Evolutionary conservation across 2,888 invertebrate genomes (phyloP), one percentile per base, ranked within the genome.

Genomic region (Sipunculus nudus): DNA sequence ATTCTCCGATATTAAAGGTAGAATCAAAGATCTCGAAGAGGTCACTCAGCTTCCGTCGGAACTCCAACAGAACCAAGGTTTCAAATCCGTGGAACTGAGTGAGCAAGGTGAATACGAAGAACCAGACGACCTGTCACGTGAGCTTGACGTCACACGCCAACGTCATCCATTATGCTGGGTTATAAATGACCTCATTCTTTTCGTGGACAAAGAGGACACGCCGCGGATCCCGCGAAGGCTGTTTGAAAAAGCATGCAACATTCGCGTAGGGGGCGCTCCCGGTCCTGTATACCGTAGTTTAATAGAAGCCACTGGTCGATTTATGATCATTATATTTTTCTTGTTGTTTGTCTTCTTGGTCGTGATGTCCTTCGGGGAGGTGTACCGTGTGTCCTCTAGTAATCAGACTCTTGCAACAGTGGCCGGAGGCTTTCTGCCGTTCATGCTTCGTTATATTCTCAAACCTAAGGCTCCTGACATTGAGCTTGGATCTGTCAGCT

Each of bases 311-410:
- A 80, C 80, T 0, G 78, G 77, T 10, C 79, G 79, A 62, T 81
- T 81, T 62, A 67, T 79, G 45, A 75, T 78, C 29, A 81, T 81
- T 58, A 77, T 80, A 0, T 61, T 80, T 2, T 81, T 81, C 62
- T 63, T 81, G 1, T 68, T 78, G 53, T 81, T 81, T 67, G 80
- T 81, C 1, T 79, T 80, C 74, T 75, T 81, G 32, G 81, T 81
- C 23, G 81, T 81, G 28, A 74, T 79, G 76, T 79, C 81, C 4
- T 81, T 68, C 39, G 68, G 68, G n/a, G 63, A 68, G 29, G 54
- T 61, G 16, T 68, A 68, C 50, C 63, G 67, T 26, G 48, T 68
- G 6, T 68, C 68, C 6, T 54, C 61, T 19, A 68, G 61, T 13
- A 68, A 68, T 45, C 63, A 67, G 48, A 68, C 56, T 53, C 32